Percentiles rank a stretch among this genome's conserved stretches.
Evolutionary conservation across 2,113 vertebrate species (phyloP).

Genomic region (Nymphicus hollandicus): DNA sequence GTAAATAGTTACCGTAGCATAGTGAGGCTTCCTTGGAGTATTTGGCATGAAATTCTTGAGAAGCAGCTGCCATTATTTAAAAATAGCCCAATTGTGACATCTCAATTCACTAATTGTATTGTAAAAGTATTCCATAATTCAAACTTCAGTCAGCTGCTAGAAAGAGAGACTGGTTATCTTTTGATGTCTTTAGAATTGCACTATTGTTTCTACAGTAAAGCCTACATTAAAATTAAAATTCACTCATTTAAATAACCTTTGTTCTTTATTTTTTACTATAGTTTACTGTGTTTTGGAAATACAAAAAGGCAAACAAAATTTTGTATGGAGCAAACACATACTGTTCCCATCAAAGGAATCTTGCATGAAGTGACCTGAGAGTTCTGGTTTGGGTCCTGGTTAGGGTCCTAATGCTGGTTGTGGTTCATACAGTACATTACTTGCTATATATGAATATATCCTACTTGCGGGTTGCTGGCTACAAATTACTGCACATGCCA

Average conservation of each 20-base stretch:
- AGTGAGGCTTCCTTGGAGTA: background rate
- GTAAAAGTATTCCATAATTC: background rate
- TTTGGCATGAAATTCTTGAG: background rate
- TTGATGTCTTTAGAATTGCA: background rate
- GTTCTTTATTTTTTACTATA: background rate
- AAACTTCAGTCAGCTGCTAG: background rate
- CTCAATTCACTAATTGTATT: background rate
- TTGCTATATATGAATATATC: background rate
- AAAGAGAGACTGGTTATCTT: background rate
- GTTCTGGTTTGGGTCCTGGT: background rate
- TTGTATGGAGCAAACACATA: background rate
- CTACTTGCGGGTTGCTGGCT: background rate
- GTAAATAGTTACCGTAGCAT: background rate
- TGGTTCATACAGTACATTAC: background rate
- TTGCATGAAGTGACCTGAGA: background rate
- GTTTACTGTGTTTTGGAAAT: background rate
- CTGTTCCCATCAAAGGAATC: background rate
- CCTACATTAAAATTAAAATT: background rate
- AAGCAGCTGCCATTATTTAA: slow-evolving; percentile 31
- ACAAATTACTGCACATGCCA: background rate
- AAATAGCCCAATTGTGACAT: slow-evolving; percentile 12
- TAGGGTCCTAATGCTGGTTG: background rate
- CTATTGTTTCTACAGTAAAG: background rate
- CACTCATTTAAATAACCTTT: background rate
- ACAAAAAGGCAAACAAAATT: background rate